Evolutionary conservation across 2,888 invertebrate genomes (phyloP).

Genomic region (Aphidius colemani): DNA sequence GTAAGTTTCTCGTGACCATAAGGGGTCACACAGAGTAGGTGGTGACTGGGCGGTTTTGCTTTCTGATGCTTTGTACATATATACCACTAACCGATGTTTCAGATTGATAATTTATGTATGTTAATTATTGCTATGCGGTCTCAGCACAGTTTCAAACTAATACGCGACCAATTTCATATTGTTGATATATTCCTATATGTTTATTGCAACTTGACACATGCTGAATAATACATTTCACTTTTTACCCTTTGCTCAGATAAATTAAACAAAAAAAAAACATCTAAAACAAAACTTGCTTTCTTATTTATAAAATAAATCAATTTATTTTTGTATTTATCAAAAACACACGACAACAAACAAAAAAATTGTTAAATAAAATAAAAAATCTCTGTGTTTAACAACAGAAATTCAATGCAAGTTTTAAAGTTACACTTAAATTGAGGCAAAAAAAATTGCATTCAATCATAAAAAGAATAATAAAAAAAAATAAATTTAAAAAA

Average conservation of each 20-base stretch:
- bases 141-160: conserved; percentile 30
- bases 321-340: too few relatives aligned
- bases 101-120: conserved; percentile 59
- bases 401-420: too few relatives aligned
- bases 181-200: not conserved
- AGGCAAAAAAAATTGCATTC: not conserved
- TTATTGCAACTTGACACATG: not conserved
- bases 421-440: not conserved
- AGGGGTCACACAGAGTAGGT: conserved; percentile 20
- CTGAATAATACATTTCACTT: not conserved
- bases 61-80: conserved; percentile 41
- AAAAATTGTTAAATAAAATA: too few relatives aligned
- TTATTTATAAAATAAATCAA: too few relatives aligned
- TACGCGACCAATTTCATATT: conserved; percentile 13
- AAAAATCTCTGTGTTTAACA: too few relatives aligned
- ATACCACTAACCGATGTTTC: conserved; percentile 53
- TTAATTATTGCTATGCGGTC: conserved; percentile 58
- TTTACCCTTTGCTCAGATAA: not conserved
- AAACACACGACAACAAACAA: too few relatives aligned
- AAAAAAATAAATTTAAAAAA: conserved; percentile 6
- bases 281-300: not conserved
- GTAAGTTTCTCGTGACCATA: conserved; percentile 35
- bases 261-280: not conserved
- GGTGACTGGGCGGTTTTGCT: conserved; percentile 23
- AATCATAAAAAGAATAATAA: not conserved